Base-by-base conservation (phyloP, 1,140 invertebrate species). In the Eumeta japonica region DNA sequence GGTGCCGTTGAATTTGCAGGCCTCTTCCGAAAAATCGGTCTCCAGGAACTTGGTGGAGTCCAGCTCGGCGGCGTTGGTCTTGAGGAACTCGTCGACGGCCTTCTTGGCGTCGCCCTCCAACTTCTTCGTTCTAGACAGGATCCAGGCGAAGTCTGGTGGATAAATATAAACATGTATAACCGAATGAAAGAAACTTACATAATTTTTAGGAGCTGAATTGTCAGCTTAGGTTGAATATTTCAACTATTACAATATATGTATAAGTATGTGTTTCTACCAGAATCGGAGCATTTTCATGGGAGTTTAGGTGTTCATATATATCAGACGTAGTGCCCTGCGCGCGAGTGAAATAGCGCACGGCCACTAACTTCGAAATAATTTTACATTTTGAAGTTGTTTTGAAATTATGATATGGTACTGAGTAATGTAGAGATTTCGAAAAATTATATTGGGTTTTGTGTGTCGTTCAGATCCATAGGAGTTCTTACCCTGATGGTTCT, bases 21-120 rank as follows among this genome's bases (percentile, higher is more conserved):
- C 60, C 11, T 58, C 58, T 10, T 65, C 65, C 1, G 63, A 66
- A 45, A 66, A 67, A 33, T 66, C 63, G 3, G 43, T 56, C 14
- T 49, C 39, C 0, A 57, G 27, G 4, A 64, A 45, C 28, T 66
- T 62, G 13, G 46, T 39, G 13, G 41, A 10, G 20, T 70, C 65
- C 4, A 72, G 42, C 3, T 59, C 49, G 10, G 51, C 48, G 7
- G 53, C 42, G 14, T 56, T 43, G 3, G 40, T 39, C 30, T 53
- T 52, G n/a, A 72, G 19, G 48, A 54, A 59, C n/a, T 52, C 52
- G 9, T 64, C 57, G 1, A 70, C 54, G 4, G 45, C 45, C 3
- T 43, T 43, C 48, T 59, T 62, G 9, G 42, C 48, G 0, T 52
- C 53, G 7, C 48, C 54, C 28, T 52, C 43, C 11, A 67, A 32